Percentiles rank a stretch among this genome's conserved stretches.
phyloP scores from a whole-genome alignment of 2,888 invertebrate genomes.

The Acanthococcus lagerstroemiae region DNA sequence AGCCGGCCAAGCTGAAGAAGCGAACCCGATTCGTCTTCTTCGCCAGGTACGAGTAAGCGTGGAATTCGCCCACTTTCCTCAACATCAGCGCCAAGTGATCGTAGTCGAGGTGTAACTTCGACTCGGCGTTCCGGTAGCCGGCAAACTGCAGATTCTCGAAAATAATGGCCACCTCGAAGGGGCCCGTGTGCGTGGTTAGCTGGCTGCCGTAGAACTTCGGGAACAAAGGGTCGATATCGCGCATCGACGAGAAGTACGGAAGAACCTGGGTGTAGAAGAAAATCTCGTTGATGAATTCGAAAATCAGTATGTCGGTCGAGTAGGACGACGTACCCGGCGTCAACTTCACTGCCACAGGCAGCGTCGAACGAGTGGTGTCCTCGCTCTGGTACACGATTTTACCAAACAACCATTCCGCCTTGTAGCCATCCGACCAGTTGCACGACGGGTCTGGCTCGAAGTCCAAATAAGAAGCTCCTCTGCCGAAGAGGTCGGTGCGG shows the following conservation, averaged over 20 bases:
- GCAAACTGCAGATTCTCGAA: not conserved
- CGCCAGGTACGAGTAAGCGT: not conserved
- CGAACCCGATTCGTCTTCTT: not conserved
- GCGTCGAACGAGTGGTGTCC: no score
- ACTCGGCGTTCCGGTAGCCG: not conserved
- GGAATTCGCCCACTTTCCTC: not conserved
- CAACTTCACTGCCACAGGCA: no score
- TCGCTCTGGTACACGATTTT: no score
- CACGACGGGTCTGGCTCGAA: no score
- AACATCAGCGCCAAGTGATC: not conserved
- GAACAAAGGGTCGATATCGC: no score
- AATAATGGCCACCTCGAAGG: not conserved
- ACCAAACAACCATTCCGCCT: no score
- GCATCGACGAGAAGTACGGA: not conserved
- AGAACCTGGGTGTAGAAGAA: not conserved
- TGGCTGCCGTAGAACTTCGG: not conserved
- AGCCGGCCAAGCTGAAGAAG: not conserved
- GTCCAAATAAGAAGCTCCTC: no score
- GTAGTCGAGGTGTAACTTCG: not conserved
- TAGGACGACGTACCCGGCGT: no score
- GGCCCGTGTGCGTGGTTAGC: not conserved
- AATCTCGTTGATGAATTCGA: not conserved
- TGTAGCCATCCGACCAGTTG: no score
- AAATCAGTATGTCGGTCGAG: no score
- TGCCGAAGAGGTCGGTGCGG: no score